Percentiles rank a stretch among this genome's conserved stretches.
Evolutionary conservation across 2,888 invertebrate genomes (phyloP).

Genomic region (Drosophila demipolita): DNA sequence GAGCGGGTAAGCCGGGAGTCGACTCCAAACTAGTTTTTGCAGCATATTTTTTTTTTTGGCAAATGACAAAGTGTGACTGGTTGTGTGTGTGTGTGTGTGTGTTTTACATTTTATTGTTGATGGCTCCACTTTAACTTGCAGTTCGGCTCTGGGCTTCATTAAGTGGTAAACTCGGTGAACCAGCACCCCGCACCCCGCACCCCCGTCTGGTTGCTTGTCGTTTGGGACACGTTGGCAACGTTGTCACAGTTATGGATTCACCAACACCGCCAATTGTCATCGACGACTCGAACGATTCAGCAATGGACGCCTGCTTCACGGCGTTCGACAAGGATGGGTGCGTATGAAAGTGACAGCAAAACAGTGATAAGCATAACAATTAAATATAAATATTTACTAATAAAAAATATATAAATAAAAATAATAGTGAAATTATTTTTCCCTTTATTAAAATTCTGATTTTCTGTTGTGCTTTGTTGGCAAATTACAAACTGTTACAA

Average conservation of each 20-base stretch:
- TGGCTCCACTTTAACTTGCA: constrained; percentile 76
- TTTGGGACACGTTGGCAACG: constrained; percentile 59
- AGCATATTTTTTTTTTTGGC: neutral
- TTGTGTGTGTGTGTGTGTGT: constrained; percentile 14
- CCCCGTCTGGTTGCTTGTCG: constrained; percentile 50
- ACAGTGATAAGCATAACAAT: constrained; percentile 7
- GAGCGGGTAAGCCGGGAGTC: constrained; percentile 65
- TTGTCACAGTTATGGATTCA: constrained; percentile 83
- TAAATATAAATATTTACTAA: neutral
- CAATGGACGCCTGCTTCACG: constrained; percentile 96
- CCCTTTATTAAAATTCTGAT: neutral
- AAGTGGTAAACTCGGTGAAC: constrained; percentile 47
- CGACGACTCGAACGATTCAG: constrained; percentile 87
- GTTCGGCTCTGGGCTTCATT: constrained; percentile 66
- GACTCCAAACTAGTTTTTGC: constrained; percentile 15
- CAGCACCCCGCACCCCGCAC: constrained; percentile 2
- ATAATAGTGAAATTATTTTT: neutral
- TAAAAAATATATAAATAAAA: neutral
- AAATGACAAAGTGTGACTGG: constrained; percentile 9
- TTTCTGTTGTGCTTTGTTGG: neutral
- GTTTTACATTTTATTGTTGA: constrained; percentile 65
- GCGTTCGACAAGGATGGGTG: constrained; percentile 96
- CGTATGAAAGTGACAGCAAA: constrained; percentile 82
- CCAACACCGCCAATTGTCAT: constrained; percentile 84
- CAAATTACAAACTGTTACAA: neutral